Evolutionary conservation across 2,888 invertebrate species (phyloP), one percentile per base, ranked within the genome.

Genomic region (Dynastes tityus): DNA sequence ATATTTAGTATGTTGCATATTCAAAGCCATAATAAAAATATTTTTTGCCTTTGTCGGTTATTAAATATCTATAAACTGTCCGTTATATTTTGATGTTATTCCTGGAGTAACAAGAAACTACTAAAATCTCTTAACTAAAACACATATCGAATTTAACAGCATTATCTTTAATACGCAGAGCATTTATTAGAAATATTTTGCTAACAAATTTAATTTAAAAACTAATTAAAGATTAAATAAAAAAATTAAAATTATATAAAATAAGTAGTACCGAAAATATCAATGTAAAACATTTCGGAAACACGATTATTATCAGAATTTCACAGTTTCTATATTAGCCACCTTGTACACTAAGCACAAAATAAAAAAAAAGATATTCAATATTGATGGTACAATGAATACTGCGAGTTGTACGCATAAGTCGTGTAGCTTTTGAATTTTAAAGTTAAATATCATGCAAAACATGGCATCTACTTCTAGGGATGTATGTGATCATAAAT

Each of bases 401-500:
- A 58, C 53, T 40, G 40, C 22, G 37, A 58, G 53, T 61, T 37
- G 16, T 73, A 61, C 29, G 45, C 61, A 61, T 61, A 45, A 11
- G 13, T 45, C 13, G 13, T 61, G 32, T 74, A 74, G 61, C 27
- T 61, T 13, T 63, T n/a, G 45, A 61, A 74, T 74, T 37, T 32
- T 49, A 61, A 74, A 61, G 61, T 61, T 74, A 74, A 40, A 74
- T 45, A 74, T 74, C 73, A 45, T 74, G 73, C 73, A 74, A 45
- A 74, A 74, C 63, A 71, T 63, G 61, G 73, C 73, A 61, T 74
- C 40, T 22, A 61, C 37, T 70, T 9, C 51, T 55, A 16, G 55
- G 53, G 22, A 68, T 29, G 51, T 51, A 51, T 68, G 51, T 29
- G 51, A 51, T 68, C 29, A 27, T 29, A 29, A 45, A 45, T 13